Percentiles rank a stretch among this genome's conserved stretches.
Conservation (phyloP, 37 sponge, comb jelly and placozoan genomes). For the Spongia lamella region DNA sequence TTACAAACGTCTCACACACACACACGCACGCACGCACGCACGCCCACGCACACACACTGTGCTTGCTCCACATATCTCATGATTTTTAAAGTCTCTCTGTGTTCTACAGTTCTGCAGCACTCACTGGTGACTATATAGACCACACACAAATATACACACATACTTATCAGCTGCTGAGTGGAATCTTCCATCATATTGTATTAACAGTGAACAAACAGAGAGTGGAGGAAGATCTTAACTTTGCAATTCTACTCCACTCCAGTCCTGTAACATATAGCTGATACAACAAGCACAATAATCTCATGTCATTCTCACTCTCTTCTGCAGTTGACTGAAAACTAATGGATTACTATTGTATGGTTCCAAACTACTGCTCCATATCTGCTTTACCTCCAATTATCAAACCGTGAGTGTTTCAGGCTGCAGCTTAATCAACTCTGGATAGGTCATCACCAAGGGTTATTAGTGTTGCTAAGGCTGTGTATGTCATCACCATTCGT, state of each 20-base stretch:
- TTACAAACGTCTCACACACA: too few species aligned
- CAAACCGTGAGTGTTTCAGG: constrained; percentile 67
- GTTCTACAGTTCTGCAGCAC: too few species aligned
- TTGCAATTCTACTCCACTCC: constrained; percentile 87
- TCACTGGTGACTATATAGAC: too few species aligned
- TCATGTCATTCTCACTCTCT: constrained; percentile 89
- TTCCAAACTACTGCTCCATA: not conserved
- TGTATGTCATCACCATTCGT: constrained; percentile 96
- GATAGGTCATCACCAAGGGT: constrained; percentile 95
- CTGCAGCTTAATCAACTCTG: constrained; percentile 74
- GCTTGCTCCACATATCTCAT: too few species aligned
- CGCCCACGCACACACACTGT: too few species aligned
- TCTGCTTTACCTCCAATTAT: constrained; percentile 67
- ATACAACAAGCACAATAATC: constrained; percentile 96
- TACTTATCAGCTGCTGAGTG: too few species aligned
- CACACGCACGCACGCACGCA: too few species aligned
- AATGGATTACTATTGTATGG: not conserved
- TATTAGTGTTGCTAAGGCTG: constrained; percentile 83
- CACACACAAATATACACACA: too few species aligned
- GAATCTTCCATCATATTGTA: too few species aligned
- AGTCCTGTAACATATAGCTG: constrained; percentile 83
- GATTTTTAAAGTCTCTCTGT: too few species aligned
- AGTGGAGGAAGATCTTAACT: too few species aligned
- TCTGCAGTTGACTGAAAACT: constrained; percentile 68
- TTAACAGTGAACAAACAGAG: too few species aligned